Conservation (phyloP, 2,888 invertebrate genomes). For the Blomia tropicalis region DNA sequence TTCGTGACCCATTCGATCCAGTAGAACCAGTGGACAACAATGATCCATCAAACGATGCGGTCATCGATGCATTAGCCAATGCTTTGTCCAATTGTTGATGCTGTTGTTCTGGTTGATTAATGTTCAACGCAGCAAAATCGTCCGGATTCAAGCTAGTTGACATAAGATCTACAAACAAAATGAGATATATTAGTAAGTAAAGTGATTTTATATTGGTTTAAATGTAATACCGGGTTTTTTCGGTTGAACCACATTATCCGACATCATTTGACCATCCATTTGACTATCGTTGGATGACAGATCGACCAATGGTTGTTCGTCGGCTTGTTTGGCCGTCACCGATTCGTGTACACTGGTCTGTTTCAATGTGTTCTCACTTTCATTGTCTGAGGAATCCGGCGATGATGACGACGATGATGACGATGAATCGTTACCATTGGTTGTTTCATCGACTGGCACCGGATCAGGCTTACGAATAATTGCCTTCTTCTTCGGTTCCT, state of each 20-base stretch:
- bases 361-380: slow-evolving; percentile 2
- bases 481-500: neutral
- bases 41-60: slow-evolving; percentile 5
- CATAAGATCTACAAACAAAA: neutral
- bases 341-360: neutral
- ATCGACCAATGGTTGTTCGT: neutral
- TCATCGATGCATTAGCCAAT: neutral
- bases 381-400: neutral
- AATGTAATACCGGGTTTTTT: neutral
- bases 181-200: too few species aligned
- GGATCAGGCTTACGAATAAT: neutral
- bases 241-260: neutral
- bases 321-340: neutral
- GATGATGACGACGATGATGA: slow-evolving; percentile 14
- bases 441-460: neutral
- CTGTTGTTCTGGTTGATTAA: neutral
- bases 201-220: too few species aligned
- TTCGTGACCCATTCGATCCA: neutral
- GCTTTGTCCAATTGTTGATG: neutral
- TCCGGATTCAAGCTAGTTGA: neutral
- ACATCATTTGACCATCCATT: neutral
- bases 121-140: neutral
- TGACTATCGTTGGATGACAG: neutral
- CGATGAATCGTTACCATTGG: neutral
- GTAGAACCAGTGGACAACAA: neutral